Evolutionary conservation across 2,797 vertebrate genomes (phyloP).

Genomic region (Carduelis carduelis): DNA sequence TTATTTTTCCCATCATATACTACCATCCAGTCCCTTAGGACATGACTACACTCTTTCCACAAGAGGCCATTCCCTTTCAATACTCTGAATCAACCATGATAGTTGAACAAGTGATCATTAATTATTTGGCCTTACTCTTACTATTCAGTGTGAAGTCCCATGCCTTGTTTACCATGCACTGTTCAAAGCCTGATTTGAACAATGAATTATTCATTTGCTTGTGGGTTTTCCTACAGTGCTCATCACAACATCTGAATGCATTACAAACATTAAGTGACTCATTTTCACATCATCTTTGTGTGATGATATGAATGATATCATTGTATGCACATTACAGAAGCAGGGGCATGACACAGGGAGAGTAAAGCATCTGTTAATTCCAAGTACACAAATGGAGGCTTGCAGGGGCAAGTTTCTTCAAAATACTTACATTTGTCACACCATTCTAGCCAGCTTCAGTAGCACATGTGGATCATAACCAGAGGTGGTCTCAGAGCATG

Average conservation of each 20-base stretch:
- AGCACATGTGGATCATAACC: background rate
- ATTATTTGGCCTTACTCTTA: background rate
- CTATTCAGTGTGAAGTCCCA: background rate
- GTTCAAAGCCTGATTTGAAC: conserved; percentile 12
- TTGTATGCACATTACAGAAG: background rate
- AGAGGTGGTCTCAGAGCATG: background rate
- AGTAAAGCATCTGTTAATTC: background rate
- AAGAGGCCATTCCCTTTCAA: background rate
- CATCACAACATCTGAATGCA: conserved; percentile 34
- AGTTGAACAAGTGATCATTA: background rate
- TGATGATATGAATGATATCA: conserved; percentile 21
- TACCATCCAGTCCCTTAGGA: background rate
- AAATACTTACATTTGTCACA: background rate
- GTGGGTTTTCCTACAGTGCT: conserved; percentile 29
- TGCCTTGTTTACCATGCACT: background rate
- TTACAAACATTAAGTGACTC: conserved; percentile 20
- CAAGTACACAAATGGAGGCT: background rate
- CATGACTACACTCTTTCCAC: background rate
- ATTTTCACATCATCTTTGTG: conserved; percentile 37
- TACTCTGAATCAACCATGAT: background rate
- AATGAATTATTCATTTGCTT: conserved; percentile 51
- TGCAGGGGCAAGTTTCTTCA: background rate
- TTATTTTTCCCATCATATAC: background rate
- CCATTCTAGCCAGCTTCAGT: background rate
- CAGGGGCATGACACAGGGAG: background rate